Percentiles rank a stretch among this genome's conserved stretches.
Evolutionary conservation across 1,140 invertebrate genomes (phyloP).

Genomic region (Drosophila pandora): DNA sequence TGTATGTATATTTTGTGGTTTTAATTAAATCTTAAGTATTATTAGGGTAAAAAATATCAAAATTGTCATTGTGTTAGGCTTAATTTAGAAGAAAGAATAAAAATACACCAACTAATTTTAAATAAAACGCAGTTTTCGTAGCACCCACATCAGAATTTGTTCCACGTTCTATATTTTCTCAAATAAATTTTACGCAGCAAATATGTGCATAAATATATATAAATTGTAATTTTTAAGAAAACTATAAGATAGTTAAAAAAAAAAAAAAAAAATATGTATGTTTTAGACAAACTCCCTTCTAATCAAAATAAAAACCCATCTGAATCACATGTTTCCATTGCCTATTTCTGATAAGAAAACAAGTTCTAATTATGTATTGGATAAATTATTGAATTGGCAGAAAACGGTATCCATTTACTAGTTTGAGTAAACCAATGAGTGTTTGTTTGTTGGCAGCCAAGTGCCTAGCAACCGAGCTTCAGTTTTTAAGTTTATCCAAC

Average conservation of each 20-base stretch:
- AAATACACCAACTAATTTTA: no score
- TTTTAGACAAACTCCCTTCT: background rate
- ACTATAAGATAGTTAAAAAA: no score
- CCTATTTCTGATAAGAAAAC: background rate
- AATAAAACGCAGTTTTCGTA: no score
- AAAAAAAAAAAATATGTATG: background rate
- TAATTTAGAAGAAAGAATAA: background rate
- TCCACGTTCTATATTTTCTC: no score
- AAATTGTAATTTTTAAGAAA: no score
- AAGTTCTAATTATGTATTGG: background rate
- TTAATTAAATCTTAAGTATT: background rate
- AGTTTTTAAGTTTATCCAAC: background rate
- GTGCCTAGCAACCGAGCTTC: slow-evolving; percentile 24
- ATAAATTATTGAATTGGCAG: background rate
- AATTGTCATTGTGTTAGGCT: background rate
- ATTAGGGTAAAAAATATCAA: background rate
- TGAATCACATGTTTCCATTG: background rate
- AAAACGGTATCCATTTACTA: background rate
- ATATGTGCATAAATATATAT: no score
- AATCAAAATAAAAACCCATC: background rate
- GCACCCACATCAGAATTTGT: no score
- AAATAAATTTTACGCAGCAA: no score
- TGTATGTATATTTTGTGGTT: slow-evolving; percentile 6
- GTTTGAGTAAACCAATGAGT: slow-evolving; percentile 1
- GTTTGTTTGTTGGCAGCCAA: slow-evolving; percentile 9